A percentile compares a stretch with the other conserved stretches of the same genome.
phyloP scores from a whole-genome alignment of 2,113 vertebrate species.

The Hemichromis elongatus region DNA sequence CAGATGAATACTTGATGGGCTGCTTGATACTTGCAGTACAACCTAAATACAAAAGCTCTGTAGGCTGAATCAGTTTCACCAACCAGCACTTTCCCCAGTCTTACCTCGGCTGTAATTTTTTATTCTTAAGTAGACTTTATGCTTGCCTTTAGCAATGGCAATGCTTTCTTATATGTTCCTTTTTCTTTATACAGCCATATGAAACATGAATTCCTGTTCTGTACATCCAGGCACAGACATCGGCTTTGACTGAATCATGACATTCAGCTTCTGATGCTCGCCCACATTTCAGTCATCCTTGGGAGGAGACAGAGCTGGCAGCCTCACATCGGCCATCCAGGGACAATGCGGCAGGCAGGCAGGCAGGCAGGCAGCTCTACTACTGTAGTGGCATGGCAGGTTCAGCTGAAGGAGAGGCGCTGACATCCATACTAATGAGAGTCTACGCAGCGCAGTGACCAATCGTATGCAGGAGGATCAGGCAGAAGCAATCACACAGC shows the following conservation, averaged over 20 bases:
- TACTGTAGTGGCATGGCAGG: conserved; percentile 67
- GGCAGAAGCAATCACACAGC: conserved; percentile 45
- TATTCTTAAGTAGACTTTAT: not conserved
- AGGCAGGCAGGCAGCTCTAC: conserved; percentile 46
- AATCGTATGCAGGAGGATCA: conserved; percentile 32
- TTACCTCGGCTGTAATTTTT: not conserved
- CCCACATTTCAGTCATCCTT: conserved; percentile 50
- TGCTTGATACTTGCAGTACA: not conserved
- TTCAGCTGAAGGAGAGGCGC: conserved; percentile 70
- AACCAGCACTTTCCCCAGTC: not conserved
- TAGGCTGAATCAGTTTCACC: not conserved
- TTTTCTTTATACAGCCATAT: not conserved
- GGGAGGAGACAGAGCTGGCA: conserved; percentile 48
- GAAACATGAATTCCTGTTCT: not conserved
- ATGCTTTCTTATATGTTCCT: not conserved
- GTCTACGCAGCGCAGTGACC: conserved; percentile 45
- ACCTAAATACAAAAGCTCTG: not conserved
- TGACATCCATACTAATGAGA: conserved; percentile 70
- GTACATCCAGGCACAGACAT: not conserved
- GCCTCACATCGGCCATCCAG: conserved; percentile 44
- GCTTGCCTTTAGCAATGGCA: not conserved
- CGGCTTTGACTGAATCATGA: conserved; percentile 20
- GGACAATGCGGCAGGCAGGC: conserved; percentile 67
- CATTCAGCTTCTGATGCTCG: conserved; percentile 15
- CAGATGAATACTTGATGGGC: not conserved